A percentile compares a stretch with the other conserved stretches of the same genome.
Conservation (phyloP, 2,113 vertebrate genomes). For the Cacatua alba region DNA sequence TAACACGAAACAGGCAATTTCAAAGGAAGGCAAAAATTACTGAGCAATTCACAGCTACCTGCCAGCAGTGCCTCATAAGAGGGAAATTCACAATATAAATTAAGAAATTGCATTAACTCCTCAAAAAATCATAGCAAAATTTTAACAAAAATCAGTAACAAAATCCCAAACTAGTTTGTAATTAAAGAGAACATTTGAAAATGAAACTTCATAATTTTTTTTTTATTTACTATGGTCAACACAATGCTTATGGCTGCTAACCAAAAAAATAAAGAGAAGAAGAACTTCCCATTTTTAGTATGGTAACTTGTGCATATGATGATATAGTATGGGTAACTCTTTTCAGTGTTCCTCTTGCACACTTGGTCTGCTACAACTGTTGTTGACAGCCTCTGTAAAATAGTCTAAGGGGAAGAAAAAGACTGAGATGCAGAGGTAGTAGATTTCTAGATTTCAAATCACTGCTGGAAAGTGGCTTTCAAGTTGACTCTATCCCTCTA, state of each 20-base stretch:
- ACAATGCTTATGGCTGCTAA: not conserved
- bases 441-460: not conserved
- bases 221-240: not conserved
- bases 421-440: not conserved
- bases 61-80: not conserved
- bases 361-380: not conserved
- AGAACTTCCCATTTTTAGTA: not conserved
- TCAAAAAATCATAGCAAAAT: not conserved
- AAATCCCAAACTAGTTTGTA: not conserved
- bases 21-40: not conserved
- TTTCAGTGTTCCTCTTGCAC: not conserved
- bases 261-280: not conserved
- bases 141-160: not conserved
- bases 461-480: not conserved
- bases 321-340: not conserved
- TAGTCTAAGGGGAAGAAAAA: not conserved
- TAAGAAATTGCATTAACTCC: not conserved
- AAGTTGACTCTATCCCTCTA: not conserved
- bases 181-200: not conserved
- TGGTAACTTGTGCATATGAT: not conserved
- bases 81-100: not conserved
- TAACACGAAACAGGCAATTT: not conserved
- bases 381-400: not conserved
- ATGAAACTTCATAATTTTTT: not conserved
- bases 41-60: not conserved